Percentiles rank a stretch among this genome's conserved stretches.
Conservation (phyloP, 2,113 vertebrate genomes). For the Prinia subflava region DNA sequence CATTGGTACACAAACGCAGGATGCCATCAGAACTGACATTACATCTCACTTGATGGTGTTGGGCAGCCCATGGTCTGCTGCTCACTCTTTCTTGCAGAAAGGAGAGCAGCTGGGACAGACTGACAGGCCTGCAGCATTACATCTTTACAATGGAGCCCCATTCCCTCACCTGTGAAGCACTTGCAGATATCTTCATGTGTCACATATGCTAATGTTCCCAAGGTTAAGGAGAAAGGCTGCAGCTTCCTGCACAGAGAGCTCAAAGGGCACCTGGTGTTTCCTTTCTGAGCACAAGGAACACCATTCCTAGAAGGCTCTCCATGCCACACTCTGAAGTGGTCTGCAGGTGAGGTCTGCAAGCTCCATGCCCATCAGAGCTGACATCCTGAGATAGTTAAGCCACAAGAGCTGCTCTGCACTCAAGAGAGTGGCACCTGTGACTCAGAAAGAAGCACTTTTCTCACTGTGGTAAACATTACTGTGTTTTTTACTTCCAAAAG, state of each 20-base stretch:
- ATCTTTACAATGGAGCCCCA: background rate
- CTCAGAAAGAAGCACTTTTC: background rate
- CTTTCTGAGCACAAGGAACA: background rate
- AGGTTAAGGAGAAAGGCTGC: slow-evolving; percentile 80
- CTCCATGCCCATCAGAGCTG: background rate
- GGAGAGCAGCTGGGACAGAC: background rate
- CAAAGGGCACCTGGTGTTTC: background rate
- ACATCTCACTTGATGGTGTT: background rate
- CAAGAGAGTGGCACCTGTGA: background rate
- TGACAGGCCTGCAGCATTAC: background rate
- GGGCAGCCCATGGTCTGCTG: background rate
- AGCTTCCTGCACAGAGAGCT: background rate
- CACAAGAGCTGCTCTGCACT: background rate
- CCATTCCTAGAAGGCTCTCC: background rate
- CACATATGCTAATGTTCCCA: slow-evolving; percentile 87
- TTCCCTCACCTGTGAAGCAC: slow-evolving; percentile 90
- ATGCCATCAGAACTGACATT: background rate
- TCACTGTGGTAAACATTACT: background rate
- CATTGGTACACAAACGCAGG: background rate
- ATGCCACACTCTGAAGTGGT: background rate
- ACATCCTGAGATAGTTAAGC: background rate
- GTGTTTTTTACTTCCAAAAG: background rate
- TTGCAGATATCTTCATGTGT: slow-evolving; percentile 97
- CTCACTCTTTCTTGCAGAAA: background rate
- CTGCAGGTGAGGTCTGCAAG: background rate